Evolutionary conservation across 2,888 invertebrate genomes (phyloP).

Genomic region (Pachycephus smyrnensis): DNA sequence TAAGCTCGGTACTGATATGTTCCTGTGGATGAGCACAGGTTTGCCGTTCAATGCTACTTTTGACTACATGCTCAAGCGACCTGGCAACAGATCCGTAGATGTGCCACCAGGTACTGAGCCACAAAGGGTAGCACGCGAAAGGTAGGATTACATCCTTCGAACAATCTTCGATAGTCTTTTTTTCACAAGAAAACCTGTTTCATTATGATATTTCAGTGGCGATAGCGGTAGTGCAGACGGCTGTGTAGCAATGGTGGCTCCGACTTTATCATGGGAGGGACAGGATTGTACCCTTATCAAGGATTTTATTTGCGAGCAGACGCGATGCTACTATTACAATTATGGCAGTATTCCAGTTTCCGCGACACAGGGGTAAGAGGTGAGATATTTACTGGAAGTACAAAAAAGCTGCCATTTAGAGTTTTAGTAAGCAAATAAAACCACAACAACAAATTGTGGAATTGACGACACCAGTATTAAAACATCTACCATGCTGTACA

Average conservation of each 20-base stretch:
- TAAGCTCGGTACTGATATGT: conserved; percentile 87
- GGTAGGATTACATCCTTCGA: conserved; percentile 65
- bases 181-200: too few relatives aligned
- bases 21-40: conserved; percentile 91
- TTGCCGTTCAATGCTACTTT: conserved; percentile 90
- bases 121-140: conserved; percentile 82
- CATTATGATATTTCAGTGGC: conserved; percentile 60
- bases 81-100: conserved; percentile 70
- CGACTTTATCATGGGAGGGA: conserved; percentile 84
- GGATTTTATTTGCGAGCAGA: conserved; percentile 92
- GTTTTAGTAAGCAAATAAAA: too few relatives aligned
- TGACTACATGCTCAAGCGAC: conserved; percentile 79
- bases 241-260: conserved; percentile 83
- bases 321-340: conserved; percentile 91
- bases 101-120: conserved; percentile 81
- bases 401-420: too few relatives aligned
- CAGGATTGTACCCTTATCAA: conserved; percentile 86
- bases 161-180: too few relatives aligned
- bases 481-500: too few relatives aligned
- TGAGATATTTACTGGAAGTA: conserved; percentile 68
- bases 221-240: conserved; percentile 76
- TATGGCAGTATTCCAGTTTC: conserved; percentile 91
- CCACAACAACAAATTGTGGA: too few relatives aligned
- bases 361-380: conserved; percentile 93
- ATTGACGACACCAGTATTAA: too few relatives aligned